phyloP scores from a whole-genome alignment of 2,888 invertebrate genomes.

The Rhagonycha fulva region DNA sequence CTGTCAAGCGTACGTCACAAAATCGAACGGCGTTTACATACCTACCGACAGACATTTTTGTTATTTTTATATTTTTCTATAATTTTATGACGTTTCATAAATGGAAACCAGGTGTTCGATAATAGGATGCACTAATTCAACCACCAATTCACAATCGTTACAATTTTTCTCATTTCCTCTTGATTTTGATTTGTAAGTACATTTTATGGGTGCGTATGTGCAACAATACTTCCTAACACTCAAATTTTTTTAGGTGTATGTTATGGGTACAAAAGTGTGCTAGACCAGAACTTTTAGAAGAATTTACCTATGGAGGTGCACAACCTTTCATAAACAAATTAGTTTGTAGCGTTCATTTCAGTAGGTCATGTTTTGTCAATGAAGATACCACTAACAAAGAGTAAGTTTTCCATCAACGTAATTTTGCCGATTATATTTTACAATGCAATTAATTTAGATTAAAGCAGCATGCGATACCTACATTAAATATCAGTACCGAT shows the following conservation, averaged over 20 bases:
- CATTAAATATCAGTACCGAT: background rate
- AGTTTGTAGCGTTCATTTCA: conserved; percentile 21
- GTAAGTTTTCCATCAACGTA: conserved; percentile 4
- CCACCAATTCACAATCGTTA: background rate
- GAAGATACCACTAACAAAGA: conserved; percentile 1
- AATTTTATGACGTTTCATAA: background rate
- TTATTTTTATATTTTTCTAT: background rate
- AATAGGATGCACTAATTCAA: conserved; percentile 8
- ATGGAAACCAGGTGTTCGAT: conserved; percentile 17
- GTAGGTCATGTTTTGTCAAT: conserved; percentile 12
- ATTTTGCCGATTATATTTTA: background rate
- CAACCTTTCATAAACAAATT: conserved; percentile 13
- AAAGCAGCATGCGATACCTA: background rate
- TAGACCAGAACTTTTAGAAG: conserved; percentile 18
- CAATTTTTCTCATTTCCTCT: conserved; percentile 5
- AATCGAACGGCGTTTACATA: conserved; percentile 3
- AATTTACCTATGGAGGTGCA: conserved; percentile 23
- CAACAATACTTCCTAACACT: background rate
- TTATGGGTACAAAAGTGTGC: conserved; percentile 24
- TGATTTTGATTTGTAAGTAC: conserved; percentile 1
- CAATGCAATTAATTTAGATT: background rate
- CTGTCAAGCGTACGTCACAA: conserved; percentile 8
- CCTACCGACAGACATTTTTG: background rate
- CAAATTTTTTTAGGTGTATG: conserved; percentile 16
- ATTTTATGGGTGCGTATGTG: background rate